These are phyloP conservation scores for Melieria crassipennis DNA, from an alignment of 2,888 invertebrate species.

Conservation along the genomic window DNA sequence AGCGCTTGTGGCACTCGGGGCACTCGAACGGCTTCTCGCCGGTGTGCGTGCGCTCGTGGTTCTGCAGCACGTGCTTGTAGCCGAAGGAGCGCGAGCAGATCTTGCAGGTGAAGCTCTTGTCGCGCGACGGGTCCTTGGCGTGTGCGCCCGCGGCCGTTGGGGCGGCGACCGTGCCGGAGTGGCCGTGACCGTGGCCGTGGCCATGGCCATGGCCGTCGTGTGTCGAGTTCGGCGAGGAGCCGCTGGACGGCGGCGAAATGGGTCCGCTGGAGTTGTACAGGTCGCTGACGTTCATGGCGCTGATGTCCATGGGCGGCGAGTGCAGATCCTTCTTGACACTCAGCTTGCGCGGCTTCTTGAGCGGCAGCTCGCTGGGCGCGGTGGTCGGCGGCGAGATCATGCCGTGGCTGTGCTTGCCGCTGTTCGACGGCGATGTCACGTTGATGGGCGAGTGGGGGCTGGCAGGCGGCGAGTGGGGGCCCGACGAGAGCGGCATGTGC, in stretches of 20 bases:
- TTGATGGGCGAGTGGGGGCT: slow-evolving; percentile 61
- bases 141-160: slow-evolving; percentile 30
- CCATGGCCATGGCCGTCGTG: slow-evolving; percentile 45
- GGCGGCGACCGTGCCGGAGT: slow-evolving; percentile 1
- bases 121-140: slow-evolving; percentile 70
- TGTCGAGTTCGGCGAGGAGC: slow-evolving; percentile 68
- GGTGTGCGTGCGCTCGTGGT: slow-evolving; percentile 93
- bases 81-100: slow-evolving; percentile 90
- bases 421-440: slow-evolving; percentile 35
- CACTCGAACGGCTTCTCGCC: slow-evolving; percentile 96
- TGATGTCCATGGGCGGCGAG: slow-evolving; percentile 50
- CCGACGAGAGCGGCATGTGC: slow-evolving; percentile 44
- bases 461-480: slow-evolving; percentile 61
- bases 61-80: slow-evolving; percentile 93
- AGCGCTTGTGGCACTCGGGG: slow-evolving; percentile 89
- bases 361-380: slow-evolving; percentile 51
- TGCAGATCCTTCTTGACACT: slow-evolving; percentile 61
- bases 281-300: slow-evolving; percentile 59
- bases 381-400: slow-evolving; percentile 51
- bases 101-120: slow-evolving; percentile 89
- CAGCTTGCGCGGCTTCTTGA: slow-evolving; percentile 59
- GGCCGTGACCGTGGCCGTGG: neutral
- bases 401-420: slow-evolving; percentile 46
- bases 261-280: slow-evolving; percentile 62
- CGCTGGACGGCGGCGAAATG: slow-evolving; percentile 69